phyloP scores from a whole-genome alignment of 2,888 invertebrate genomes.

The Xanthia icteritia region DNA sequence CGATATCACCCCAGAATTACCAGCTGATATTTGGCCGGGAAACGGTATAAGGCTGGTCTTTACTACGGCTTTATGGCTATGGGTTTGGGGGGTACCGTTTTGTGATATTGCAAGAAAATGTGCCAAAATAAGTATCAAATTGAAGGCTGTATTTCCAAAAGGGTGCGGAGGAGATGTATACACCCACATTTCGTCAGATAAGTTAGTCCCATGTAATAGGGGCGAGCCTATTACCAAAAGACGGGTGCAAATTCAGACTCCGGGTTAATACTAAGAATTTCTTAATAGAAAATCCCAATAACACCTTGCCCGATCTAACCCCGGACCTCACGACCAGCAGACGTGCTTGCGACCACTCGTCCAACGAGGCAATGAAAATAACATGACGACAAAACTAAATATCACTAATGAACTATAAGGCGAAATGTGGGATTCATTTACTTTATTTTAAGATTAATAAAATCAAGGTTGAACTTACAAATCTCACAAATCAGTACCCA shows the following conservation, averaged over 20 bases:
- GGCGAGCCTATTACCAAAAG: neutral
- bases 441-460: no score
- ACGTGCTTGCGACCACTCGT: no score
- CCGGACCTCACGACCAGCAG: neutral
- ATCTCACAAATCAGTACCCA: constrained; percentile 40
- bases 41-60: constrained; percentile 63
- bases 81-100: constrained; percentile 36
- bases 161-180: neutral
- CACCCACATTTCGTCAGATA: neutral
- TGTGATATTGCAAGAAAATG: constrained; percentile 6
- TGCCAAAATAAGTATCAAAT: neutral
- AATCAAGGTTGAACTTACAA: neutral
- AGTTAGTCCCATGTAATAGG: no score
- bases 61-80: constrained; percentile 46
- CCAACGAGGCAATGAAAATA: neutral
- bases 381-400: neutral
- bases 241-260: neutral
- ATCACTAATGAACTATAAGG: no score
- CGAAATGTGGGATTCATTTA: no score
- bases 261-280: neutral
- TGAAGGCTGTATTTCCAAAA: neutral
- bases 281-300: neutral
- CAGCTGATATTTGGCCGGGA: constrained; percentile 98
- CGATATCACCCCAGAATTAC: constrained; percentile 97
- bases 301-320: neutral